phyloP scores from a whole-genome alignment of 2,888 invertebrate species.

The Thecophora atra region DNA sequence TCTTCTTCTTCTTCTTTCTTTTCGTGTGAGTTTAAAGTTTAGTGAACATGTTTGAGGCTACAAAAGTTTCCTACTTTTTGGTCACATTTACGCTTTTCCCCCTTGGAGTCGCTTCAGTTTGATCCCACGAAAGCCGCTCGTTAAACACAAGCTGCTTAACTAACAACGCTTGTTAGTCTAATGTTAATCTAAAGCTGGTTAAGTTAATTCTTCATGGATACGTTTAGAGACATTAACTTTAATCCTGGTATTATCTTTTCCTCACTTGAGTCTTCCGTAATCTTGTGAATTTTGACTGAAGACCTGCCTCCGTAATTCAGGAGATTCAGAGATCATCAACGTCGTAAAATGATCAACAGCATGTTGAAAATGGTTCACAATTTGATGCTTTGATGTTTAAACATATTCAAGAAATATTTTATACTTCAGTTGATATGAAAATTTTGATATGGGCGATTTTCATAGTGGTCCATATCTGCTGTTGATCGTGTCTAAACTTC shows the following conservation, averaged over 20 bases:
- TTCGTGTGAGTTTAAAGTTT: not conserved
- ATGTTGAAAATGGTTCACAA: constrained; percentile 19
- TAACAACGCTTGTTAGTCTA: not conserved
- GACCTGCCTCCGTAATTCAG: constrained; percentile 19
- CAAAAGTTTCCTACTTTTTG: constrained; percentile 1
- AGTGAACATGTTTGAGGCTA: not conserved
- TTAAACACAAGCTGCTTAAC: not conserved
- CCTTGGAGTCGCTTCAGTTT: not conserved
- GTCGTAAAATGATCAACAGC: not conserved
- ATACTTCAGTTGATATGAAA: no score
- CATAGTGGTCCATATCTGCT: not conserved
- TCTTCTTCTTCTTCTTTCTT: not conserved
- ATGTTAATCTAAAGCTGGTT: not conserved
- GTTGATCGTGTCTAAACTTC: no score
- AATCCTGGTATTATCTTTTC: not conserved
- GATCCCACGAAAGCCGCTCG: not conserved
- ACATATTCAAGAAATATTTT: no score
- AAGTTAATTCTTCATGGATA: not conserved
- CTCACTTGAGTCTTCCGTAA: constrained; percentile 13
- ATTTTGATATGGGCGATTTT: not conserved
- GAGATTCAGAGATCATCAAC: constrained; percentile 18
- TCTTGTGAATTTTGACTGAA: constrained; percentile 18
- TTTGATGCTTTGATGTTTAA: no score
- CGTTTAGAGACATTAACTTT: not conserved
- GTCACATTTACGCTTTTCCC: not conserved